Base-by-base conservation (phyloP, 2,113 vertebrate species). In the Ictalurus furcatus region DNA sequence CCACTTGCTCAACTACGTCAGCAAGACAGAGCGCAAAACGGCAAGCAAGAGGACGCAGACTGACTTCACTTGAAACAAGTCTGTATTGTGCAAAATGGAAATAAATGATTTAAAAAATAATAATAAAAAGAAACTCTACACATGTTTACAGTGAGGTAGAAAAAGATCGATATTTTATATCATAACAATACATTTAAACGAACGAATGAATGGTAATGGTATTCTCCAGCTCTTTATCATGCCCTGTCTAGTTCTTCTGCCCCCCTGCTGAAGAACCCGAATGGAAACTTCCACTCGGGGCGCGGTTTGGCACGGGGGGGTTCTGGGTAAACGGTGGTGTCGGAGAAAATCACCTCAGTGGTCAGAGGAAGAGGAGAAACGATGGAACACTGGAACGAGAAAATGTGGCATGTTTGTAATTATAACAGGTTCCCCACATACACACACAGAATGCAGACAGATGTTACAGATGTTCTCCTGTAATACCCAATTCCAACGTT, bases 1-100 rank as follows among this genome's bases (percentile, higher is more conserved):
- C 80, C 96, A 96, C 87, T 95, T 99, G 88, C 94, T 98, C 0
- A 93, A 94, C 84, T 99, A 96, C 73, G 96, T 98, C 23, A 89
- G 21, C 34, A 89, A 85, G 37, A 40, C 83, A 0, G 83, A 74
- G 8, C n/a, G 61, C 23, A 67, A 63, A 54, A 1, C 0, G n/a
- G 91, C 52, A 11, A n/a, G 65, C 84, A 48, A 3, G 65, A 79
- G 63, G 76, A 58, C 58, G 58, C 59, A 21, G 21, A 28, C 4
- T 7, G 44, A 89, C 40, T 86, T 2, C 14, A 2, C 11, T 30
- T n/a, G 85, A 88, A 90, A 84, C 78, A 90, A 85, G 1, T 89
- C 30, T 93, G 28, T 91, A 91, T 90, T 93, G 6, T 84, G 84
- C 34, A 87, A 94, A 90, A 92, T 88, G 90, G 85, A 90, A 88